Base-by-base conservation (phyloP, 2,888 invertebrate genomes). In the Nezara viridula region DNA sequence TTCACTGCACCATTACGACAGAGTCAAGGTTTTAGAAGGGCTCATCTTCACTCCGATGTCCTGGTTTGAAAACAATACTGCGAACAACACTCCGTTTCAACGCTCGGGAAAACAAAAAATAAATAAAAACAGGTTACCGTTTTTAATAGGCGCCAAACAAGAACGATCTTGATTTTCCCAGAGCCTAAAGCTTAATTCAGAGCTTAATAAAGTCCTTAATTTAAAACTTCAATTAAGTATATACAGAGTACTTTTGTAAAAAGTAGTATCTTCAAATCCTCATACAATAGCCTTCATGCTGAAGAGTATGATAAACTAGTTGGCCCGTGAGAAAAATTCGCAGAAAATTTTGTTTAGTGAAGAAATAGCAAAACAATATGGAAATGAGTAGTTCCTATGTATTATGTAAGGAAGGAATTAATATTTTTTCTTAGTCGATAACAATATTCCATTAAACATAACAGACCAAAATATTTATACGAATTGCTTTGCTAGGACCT, bases 11-110 rank as follows among this genome's bases (percentile, higher is more conserved):
- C 52, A 85, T 85, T 81, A n/a, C 86, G n/a, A 86, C 86, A 86
- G n/a, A 55, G 6, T 60, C 86, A 86, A 86, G 86, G 86, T 55
- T 86, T 52, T 52, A 86, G 86, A 86, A 86, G 86, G 86, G 86
- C 52, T 7, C 86, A 60, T 86, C 86, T 86, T 86, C 60, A 86
- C 50, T 86, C 40, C 24, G 3, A 24, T 81, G 40, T n/a, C 81
- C 81, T 81, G 14, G 44, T 40, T 44, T 44, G 2, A 44, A 24
- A 44, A 47, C 40, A 81, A 81, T 81, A 81, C 81, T 81, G 81
- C 44, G 32, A 37, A 73, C 32, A 32, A 9, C 7, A 21, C 21
- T 5, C 32, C 0, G 66, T 73, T 73, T 19, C 32, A 5, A 60
- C 10, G 12, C 60, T 27, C 27, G 60, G 60, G 12, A 1, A 32